Evolutionary conservation across 92 coral and sea anemone genomes (phyloP), one percentile per base, ranked within the genome.

Genomic region (Bergia puertoricense): DNA sequence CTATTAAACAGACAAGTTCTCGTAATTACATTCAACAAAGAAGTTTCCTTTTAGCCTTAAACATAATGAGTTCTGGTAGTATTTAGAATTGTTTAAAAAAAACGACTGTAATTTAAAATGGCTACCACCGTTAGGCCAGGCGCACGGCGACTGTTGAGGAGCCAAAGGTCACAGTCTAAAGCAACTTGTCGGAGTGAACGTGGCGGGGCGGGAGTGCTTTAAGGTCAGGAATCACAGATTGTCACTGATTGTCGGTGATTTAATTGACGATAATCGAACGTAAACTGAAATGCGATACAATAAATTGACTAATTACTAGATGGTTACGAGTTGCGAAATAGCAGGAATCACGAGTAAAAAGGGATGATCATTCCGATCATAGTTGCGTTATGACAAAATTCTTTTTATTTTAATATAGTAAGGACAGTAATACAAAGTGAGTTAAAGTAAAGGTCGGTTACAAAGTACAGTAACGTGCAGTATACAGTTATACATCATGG

Each of bases 201-300:
- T 66, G 73, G 73, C 73, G 54, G n/a, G 73, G 73, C 14, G 5
- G 73, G 73, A 16, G 14, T 3, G 73, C 73, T 66, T 66, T 66
- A 6, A 16, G 30, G 73, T 66, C 73, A 66, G 30, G n/a, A 66
- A 66, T 6, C 73, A 66, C n/a, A 20, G 73, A 66, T 66, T 66
- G 73, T 66, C 30, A 66, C 73, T 66, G 73, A 66, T 66, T 66
- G 73, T 66, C 73, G 22, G 73, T 66, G n/a, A 66, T 66, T 66
- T 66, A 66, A 66, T 6, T 66, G 73, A 66, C 73, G 73, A 66
- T 66, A 66, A 66, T 66, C 73, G 30, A 66, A 66, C 14, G 73
- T 66, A 66, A 66, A n/a, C 73, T 66, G 73, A 66, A 66, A n/a
- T 66, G 73, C 73, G 73, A 66, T 66, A 66, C 73, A 66, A 6